Conservation (phyloP, 2,888 invertebrate species). For the Drosophila formosana region DNA sequence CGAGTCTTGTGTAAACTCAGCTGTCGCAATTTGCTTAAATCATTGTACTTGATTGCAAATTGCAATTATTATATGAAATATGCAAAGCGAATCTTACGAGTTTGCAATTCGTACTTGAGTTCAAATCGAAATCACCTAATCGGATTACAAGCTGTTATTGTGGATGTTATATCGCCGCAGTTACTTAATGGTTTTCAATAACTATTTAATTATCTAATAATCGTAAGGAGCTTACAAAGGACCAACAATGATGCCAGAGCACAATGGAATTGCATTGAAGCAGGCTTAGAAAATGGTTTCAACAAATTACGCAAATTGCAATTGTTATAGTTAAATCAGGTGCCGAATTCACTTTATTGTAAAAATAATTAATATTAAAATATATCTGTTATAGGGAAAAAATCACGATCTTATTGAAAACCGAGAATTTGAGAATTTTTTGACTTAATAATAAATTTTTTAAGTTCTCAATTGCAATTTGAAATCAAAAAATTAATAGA, state of each 20-base stretch:
- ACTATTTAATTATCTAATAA: neutral
- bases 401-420: too few species aligned
- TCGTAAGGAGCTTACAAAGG: neutral
- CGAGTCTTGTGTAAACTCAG: constrained; percentile 1
- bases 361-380: too few species aligned
- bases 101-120: neutral
- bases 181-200: constrained; percentile 1
- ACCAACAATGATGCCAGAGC: neutral
- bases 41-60: constrained; percentile 2
- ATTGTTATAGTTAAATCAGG: too few species aligned
- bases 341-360: too few species aligned
- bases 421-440: too few species aligned
- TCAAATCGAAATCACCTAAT: constrained; percentile 9
- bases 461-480: neutral
- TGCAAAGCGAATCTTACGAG: neutral
- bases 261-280: neutral
- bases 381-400: too few species aligned
- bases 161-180: neutral
- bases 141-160: constrained; percentile 13
- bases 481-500: too few species aligned
- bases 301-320: too few species aligned
- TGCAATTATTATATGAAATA: neutral
- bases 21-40: constrained; percentile 8
- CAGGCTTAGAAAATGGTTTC: neutral
- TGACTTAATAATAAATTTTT: too few species aligned